Percentiles rank a stretch among this genome's conserved stretches.
Conservation (phyloP, 2,113 vertebrate species). For the Oreochromis aureus region DNA sequence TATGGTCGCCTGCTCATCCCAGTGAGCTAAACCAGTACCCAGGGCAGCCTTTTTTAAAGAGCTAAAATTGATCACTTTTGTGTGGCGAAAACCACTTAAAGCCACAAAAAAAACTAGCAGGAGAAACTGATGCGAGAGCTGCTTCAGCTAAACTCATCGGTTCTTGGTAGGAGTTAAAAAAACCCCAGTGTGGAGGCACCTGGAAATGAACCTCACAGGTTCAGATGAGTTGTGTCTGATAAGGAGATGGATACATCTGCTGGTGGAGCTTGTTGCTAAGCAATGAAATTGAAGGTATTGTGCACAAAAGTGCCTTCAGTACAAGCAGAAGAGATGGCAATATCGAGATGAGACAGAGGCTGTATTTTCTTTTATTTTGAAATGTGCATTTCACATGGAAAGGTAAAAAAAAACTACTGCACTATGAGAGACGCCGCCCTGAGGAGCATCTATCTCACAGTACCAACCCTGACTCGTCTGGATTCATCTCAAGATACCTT, state of each 20-base stretch:
- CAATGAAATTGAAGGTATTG: not conserved
- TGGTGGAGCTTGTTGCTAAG: not conserved
- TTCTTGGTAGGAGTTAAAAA: not conserved
- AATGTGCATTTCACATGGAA: not conserved
- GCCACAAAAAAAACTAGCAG: not conserved
- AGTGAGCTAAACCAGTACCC: not conserved
- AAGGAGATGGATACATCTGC: not conserved
- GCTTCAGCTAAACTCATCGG: not conserved
- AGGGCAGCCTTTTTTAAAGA: not conserved
- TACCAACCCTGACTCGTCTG: not conserved
- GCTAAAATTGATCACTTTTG: not conserved
- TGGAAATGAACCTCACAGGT: not conserved
- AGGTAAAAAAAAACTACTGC: not conserved
- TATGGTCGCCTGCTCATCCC: not conserved
- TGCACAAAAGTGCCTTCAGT: not conserved
- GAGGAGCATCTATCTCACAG: not conserved
- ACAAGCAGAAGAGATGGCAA: not conserved
- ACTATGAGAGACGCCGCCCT: not conserved
- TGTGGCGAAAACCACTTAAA: not conserved
- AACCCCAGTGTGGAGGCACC: accelerated
- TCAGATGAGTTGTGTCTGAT: not conserved
- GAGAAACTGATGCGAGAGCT: not conserved
- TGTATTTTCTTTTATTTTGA: not conserved
- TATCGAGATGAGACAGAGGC: not conserved
- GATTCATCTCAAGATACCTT: not conserved